Conservation (phyloP, 2,888 invertebrate genomes). For the Drosophila sordidapex region DNA sequence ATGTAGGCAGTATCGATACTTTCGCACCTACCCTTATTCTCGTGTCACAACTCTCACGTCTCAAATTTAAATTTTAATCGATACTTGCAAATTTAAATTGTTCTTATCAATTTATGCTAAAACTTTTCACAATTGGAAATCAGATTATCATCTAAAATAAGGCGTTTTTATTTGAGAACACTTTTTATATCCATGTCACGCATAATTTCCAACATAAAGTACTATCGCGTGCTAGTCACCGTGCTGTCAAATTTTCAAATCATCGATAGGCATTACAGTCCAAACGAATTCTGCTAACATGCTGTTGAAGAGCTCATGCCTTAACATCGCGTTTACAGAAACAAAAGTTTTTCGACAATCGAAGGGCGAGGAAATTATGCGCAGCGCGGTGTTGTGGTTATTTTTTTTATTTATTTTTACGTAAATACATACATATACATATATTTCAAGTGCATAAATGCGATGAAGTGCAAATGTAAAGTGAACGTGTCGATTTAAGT, state of each 20-base stretch:
- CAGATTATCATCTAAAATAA: not conserved
- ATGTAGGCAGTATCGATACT: slow-evolving; percentile 1
- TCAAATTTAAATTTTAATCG: not conserved
- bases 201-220: not conserved
- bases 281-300: not conserved
- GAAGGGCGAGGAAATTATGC: slow-evolving; percentile 68
- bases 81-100: not conserved
- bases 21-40: not conserved
- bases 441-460: slow-evolving; percentile 50
- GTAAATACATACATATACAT: slow-evolving; percentile 50
- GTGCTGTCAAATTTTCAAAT: not conserved
- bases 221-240: not conserved
- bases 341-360: slow-evolving; percentile 40
- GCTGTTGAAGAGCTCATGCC: not conserved
- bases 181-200: not conserved
- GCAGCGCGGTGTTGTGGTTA: slow-evolving; percentile 67
- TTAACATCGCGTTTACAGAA: slow-evolving; percentile 45
- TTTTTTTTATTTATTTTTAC: slow-evolving; percentile 74
- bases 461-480: slow-evolving; percentile 51
- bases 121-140: not conserved
- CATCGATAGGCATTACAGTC: slow-evolving; percentile 28
- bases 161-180: not conserved
- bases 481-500: slow-evolving; percentile 32
- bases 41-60: not conserved
- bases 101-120: not conserved